Evolutionary conservation across 2,113 vertebrate species (phyloP).

Genomic region (Etheostoma cragini): DNA sequence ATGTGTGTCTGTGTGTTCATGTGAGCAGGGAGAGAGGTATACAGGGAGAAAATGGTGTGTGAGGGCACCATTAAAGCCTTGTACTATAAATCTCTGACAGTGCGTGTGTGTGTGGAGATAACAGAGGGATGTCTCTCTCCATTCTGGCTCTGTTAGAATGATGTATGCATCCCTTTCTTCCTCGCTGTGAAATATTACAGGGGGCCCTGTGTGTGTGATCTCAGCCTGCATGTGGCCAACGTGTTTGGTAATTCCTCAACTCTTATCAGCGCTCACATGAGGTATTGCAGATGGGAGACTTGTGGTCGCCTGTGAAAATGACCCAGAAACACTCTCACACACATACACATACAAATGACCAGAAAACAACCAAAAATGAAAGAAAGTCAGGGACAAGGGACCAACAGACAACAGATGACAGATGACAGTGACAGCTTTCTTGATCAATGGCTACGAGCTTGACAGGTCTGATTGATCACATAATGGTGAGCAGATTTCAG

Average conservation of each 20-base stretch:
- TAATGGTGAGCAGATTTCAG: constrained; percentile 61
- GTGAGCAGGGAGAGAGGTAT: constrained; percentile 19
- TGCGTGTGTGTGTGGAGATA: constrained; percentile 76
- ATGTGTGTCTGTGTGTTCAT: constrained; percentile 53
- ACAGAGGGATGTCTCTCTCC: constrained; percentile 79
- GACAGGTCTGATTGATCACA: constrained; percentile 77
- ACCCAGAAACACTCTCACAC: constrained; percentile 47
- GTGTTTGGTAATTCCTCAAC: constrained; percentile 72
- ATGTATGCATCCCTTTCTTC: constrained; percentile 78
- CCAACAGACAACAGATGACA: constrained; percentile 47
- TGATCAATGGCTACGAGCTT: constrained; percentile 48
- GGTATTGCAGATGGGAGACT: constrained; percentile 65
- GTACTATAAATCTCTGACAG: constrained; percentile 81
- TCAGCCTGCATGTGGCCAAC: constrained; percentile 61
- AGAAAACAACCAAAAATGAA: neutral
- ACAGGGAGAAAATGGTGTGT: constrained; percentile 51
- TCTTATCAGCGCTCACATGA: constrained; percentile 76
- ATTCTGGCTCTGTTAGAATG: constrained; percentile 79
- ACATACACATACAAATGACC: neutral
- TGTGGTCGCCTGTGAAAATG: constrained; percentile 51
- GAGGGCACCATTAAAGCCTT: constrained; percentile 75
- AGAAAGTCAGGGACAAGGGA: constrained; percentile 4
- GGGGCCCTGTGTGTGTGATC: constrained; percentile 67
- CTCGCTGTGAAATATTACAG: constrained; percentile 72
- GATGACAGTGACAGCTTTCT: constrained; percentile 67